Base-by-base conservation (phyloP, 2,888 invertebrate genomes). In the Stenolophus ochropezus region DNA sequence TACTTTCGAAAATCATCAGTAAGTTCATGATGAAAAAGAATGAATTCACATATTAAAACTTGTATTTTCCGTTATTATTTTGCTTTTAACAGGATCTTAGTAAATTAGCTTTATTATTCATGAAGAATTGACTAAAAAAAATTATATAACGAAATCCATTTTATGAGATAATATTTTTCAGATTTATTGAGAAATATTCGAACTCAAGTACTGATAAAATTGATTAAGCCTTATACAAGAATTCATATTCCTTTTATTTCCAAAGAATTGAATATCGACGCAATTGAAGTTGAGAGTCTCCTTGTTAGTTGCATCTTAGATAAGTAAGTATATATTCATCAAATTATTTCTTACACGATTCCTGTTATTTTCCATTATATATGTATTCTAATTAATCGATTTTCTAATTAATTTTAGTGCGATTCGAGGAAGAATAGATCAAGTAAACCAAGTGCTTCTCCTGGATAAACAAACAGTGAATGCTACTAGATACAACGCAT, bases 221-320 rank as follows among this genome's bases (percentile, higher is more conserved):
- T 99, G 83, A 99, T 99, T 86, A 96, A 96, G 82, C 99, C 99
- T 0, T 99, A 99, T 90, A 99, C 98, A 61, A 94, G 97, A 87
- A 99, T 99, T 86, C 97, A 98, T 88, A 98, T 99, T 89, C 97
- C 97, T 3, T 99, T 98, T 89, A 98, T 99, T 88, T 98, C 99
- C 47, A 96, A 96, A 89, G 97, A 97, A 88, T 90, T 97, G 78
- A 97, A 97, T 88, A 97, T 97, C 85, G 97, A 97, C 88, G 96
- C 95, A 82, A 93, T 94, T 84, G 99, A 99, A 90, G 98, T 99
- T 18, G 98, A 98, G 90, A 97, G 96, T 90, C 91, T 99, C 74
- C 90, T 99, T 83, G 98, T 99, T 61, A 98, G 98, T 20, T 98
- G 99, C 89, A 99, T 99, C 89, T 92, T 99, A 87, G 99, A 99